These are phyloP conservation scores for Salvelinus alpinus DNA, from an alignment of 2,113 vertebrate species.

Conservation along the genomic window DNA sequence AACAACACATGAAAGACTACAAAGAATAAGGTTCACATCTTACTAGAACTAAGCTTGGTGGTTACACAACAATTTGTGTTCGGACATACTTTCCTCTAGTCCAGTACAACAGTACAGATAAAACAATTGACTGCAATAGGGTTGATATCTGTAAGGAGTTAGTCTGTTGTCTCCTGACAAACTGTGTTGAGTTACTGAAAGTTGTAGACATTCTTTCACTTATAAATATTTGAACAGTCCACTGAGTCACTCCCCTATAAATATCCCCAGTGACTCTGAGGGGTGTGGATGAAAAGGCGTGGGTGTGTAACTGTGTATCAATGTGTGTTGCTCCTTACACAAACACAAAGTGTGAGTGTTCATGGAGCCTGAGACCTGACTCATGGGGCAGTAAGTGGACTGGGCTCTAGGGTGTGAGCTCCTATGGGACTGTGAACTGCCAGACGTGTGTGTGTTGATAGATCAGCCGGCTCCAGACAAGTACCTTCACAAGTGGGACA, in stretches of 20 bases:
- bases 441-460: not conserved
- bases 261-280: slow-evolving; percentile 39
- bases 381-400: slow-evolving; percentile 7
- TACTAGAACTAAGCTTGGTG: not conserved
- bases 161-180: slow-evolving; percentile 35
- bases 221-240: slow-evolving; percentile 64
- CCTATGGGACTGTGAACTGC: not conserved
- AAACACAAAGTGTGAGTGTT: slow-evolving; percentile 26
- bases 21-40: not conserved
- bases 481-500: slow-evolving; percentile 80
- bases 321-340: slow-evolving; percentile 29
- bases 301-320: slow-evolving; percentile 22
- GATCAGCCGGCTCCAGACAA: not conserved
- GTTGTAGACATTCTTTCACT: slow-evolving; percentile 55
- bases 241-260: slow-evolving; percentile 60
- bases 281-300: slow-evolving; percentile 21
- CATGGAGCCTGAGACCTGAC: slow-evolving; percentile 9
- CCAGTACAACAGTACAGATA: slow-evolving; percentile 14
- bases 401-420: not conserved
- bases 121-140: slow-evolving; percentile 45
- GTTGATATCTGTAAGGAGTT: slow-evolving; percentile 60
- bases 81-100: not conserved
- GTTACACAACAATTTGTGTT: too few relatives aligned
- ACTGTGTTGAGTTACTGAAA: slow-evolving; percentile 42
- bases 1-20: not conserved